Evolutionary conservation across 1,140 invertebrate species (phyloP), one percentile per base, ranked within the genome.

Genomic region (Tribolium madens): DNA sequence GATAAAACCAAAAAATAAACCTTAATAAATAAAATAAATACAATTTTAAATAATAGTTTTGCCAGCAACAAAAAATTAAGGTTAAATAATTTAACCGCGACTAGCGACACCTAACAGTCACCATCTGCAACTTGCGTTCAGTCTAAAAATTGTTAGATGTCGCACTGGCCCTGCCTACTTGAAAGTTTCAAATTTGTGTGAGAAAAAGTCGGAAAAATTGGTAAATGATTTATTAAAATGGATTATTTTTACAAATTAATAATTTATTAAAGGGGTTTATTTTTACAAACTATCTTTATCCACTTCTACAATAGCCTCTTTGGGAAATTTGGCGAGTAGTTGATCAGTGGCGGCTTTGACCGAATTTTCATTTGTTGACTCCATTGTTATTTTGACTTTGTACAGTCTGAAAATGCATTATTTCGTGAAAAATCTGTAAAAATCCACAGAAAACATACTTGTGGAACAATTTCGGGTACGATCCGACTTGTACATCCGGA

Each of bases 311-410:
- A 83, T 75, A 76, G 42, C 74, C 14, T 77, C 73, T 50, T 75
- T 73, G 10, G 83, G 83, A 6, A 84, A 47, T 6, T 81, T 53
- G 48, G 79, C 53, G 26, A 81, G 71, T 52, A 89, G 86, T 82
- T 80, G 86, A 15, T 81, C 76, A 80, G 83, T 86, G 1, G 87
- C 88, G 75, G 79, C 80, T n/a, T 76, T 81, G 10, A 84, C 86
- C 42, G 84, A 82, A 10, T 70, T 48, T 73, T 85, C 80, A 75
- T 84, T 83, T 3, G 84, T 83, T 47, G 88, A 87, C 75, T 89
- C 88, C 60, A 89, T 85, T 10, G 87, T 89, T 3, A 89, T 80
- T 76, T 87, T 86, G 6, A 86, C 86, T 84, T 88, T 88, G 60
- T 88, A 88, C 75, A 84, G 80, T 57, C 87, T 88, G 64, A 42